phyloP scores from a whole-genome alignment of 2,888 invertebrate species.

The Arge pagana region DNA sequence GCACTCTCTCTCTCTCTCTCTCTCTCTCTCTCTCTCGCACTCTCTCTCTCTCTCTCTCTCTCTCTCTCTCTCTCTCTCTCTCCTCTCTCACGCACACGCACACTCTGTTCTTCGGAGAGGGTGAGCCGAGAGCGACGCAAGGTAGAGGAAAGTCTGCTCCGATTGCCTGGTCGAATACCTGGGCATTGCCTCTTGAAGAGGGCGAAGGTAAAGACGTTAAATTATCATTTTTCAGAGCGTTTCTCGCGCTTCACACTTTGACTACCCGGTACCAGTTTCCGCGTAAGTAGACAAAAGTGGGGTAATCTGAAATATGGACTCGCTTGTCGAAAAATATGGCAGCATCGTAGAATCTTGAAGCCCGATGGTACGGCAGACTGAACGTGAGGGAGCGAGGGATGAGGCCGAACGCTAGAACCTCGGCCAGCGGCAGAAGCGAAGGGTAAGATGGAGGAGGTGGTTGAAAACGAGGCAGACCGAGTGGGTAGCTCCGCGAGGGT shows the following conservation, averaged over 20 bases:
- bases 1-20: too few relatives aligned
- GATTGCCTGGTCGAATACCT: too few relatives aligned
- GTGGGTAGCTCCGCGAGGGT: slow-evolving; percentile 15
- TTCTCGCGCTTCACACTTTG: slow-evolving; percentile 25
- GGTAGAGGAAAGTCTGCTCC: too few relatives aligned
- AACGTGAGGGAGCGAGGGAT: slow-evolving; percentile 1
- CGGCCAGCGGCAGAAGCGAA: slow-evolving; percentile 15
- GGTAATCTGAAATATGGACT: slow-evolving; percentile 41
- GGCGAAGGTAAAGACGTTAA: slow-evolving; percentile 2
- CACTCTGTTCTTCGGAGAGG: too few relatives aligned
- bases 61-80: too few relatives aligned
- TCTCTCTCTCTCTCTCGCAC: too few relatives aligned
- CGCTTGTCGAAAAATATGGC: slow-evolving; percentile 39
- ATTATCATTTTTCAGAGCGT: slow-evolving; percentile 10
- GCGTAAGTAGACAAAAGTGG: slow-evolving; percentile 17
- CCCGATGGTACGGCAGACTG: slow-evolving; percentile 24
- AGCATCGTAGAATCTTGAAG: slow-evolving; percentile 26
- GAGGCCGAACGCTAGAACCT: slow-evolving; percentile 21
- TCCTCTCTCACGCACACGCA: too few relatives aligned
- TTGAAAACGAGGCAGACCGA: slow-evolving; percentile 20
- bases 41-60: too few relatives aligned
- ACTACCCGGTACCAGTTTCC: slow-evolving; percentile 17
- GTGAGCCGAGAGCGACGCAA: too few relatives aligned
- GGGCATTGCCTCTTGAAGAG: slow-evolving; percentile 2
- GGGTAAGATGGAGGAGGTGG: slow-evolving; percentile 10